Evolutionary conservation across 2,888 invertebrate species (phyloP).

Genomic region (Lamproptera curius): DNA sequence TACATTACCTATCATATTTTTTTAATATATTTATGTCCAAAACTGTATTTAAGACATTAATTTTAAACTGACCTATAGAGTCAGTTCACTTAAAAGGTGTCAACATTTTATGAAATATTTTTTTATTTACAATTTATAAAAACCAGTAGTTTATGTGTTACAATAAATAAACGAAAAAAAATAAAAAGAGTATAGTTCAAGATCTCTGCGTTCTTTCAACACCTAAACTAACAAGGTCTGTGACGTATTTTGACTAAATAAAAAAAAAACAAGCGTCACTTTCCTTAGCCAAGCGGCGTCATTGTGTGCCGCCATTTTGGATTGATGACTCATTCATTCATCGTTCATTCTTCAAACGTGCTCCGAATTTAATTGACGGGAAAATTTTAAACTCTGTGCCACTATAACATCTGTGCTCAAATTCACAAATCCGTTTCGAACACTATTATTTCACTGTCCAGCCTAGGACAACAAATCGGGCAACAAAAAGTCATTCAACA

Average conservation of each 20-base stretch:
- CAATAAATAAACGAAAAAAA: too few species aligned
- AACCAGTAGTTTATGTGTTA: too few species aligned
- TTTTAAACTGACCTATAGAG: too few species aligned
- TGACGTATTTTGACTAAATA: constrained; percentile 14
- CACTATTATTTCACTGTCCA: background rate
- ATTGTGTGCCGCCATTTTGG: constrained; percentile 20
- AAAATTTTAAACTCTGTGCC: constrained; percentile 9
- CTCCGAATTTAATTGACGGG: constrained; percentile 13
- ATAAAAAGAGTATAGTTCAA: background rate
- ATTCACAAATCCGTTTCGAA: constrained; percentile 2
- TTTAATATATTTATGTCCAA: too few species aligned
- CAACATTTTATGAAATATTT: too few species aligned
- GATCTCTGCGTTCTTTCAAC: too few species aligned
- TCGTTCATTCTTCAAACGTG: constrained; percentile 16
- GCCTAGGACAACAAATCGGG: background rate
- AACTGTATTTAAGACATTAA: too few species aligned
- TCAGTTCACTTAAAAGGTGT: too few species aligned
- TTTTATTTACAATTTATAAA: too few species aligned
- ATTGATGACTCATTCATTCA: constrained; percentile 16
- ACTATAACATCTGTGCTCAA: constrained; percentile 11
- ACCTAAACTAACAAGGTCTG: background rate
- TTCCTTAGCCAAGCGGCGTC: constrained; percentile 10
- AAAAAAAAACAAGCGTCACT: constrained; percentile 12
- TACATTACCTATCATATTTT: too few species aligned
- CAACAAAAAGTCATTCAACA: constrained; percentile 8